A percentile compares a stretch with the other conserved stretches of the same genome.
These are phyloP conservation scores for Leptinotarsa undecemlineata DNA, from an alignment of 1,140 invertebrate species.

Conservation along the genomic window DNA sequence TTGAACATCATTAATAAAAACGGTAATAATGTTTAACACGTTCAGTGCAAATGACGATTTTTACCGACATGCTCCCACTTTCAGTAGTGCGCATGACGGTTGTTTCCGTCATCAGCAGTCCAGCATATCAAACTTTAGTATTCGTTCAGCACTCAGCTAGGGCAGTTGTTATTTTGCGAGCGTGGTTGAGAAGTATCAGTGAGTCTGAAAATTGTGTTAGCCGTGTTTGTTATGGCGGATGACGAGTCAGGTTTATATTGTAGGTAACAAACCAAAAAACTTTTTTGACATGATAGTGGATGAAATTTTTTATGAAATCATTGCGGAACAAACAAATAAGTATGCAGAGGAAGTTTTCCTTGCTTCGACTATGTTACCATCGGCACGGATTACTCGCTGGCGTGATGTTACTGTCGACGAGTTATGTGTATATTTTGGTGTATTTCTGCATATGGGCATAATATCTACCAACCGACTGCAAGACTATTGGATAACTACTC, in stretches of 20 bases:
- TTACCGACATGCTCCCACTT: neutral
- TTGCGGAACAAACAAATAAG: neutral
- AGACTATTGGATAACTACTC: neutral
- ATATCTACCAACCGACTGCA: slow-evolving; percentile 2
- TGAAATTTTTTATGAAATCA: slow-evolving; percentile 4
- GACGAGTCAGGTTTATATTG: neutral
- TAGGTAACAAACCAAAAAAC: slow-evolving; percentile 7
- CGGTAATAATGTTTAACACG: neutral
- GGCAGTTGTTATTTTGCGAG: neutral
- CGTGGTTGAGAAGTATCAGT: neutral
- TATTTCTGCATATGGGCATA: slow-evolving; percentile 12
- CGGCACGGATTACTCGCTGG: neutral
- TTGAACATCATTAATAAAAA: no score
- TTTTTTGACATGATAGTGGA: slow-evolving; percentile 1
- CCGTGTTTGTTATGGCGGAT: neutral
- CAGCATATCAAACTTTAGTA: neutral
- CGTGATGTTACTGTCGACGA: slow-evolving; percentile 11
- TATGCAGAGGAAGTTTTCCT: slow-evolving; percentile 6
- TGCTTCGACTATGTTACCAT: neutral
- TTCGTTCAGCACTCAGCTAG: neutral
- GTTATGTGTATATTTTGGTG: neutral
- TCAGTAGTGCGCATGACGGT: neutral
- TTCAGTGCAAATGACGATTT: neutral
- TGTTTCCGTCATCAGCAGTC: neutral
- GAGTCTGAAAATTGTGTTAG: neutral